phyloP scores from a whole-genome alignment of 2,113 vertebrate species.

The Daphoenositta chrysoptera region DNA sequence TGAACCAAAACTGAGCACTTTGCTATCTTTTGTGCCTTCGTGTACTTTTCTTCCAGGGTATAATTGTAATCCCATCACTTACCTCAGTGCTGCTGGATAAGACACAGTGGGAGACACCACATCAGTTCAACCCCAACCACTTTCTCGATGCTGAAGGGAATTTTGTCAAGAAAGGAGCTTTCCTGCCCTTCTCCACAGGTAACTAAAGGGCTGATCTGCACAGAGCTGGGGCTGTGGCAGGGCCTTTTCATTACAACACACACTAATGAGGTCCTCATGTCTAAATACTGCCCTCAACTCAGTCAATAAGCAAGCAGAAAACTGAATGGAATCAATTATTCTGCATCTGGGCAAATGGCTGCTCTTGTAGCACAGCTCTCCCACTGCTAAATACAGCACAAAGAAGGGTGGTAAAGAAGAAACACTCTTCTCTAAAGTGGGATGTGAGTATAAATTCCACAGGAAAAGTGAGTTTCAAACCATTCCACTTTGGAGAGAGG shows the following conservation, averaged over 20 bases:
- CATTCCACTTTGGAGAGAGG: not conserved
- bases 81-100: slow-evolving; percentile 78
- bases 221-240: not conserved
- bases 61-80: slow-evolving; percentile 73
- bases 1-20: not conserved
- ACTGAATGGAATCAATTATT: not conserved
- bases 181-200: slow-evolving; percentile 78
- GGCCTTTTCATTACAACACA: not conserved
- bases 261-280: not conserved
- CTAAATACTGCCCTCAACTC: not conserved
- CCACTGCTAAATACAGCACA: not conserved
- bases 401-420: not conserved
- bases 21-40: not conserved
- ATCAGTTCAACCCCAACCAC: slow-evolving; percentile 76
- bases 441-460: not conserved
- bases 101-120: slow-evolving; percentile 75
- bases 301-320: not conserved
- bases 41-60: slow-evolving; percentile 65
- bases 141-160: slow-evolving; percentile 71
- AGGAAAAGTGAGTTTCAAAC: not conserved
- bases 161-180: slow-evolving; percentile 75
- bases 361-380: not conserved
- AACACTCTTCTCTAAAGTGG: not conserved
- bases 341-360: not conserved
- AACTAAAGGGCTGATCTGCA: not conserved